Base-by-base conservation (phyloP, 2,888 invertebrate species). In the Norana najaformis region DNA sequence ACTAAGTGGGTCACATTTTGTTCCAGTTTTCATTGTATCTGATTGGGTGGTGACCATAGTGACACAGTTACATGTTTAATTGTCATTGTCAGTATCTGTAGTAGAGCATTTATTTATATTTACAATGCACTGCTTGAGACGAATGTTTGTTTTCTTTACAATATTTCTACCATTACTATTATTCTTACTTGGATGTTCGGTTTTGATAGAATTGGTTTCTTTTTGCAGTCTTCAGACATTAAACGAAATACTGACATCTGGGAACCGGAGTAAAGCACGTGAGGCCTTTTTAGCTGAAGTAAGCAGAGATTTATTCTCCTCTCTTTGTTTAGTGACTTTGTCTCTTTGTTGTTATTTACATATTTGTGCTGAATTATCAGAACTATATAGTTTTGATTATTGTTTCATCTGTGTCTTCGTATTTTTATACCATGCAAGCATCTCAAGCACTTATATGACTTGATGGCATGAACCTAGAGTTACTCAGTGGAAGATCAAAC, bases 211-310 rank as follows among this genome's bases (percentile, higher is more conserved):
- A 35, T 83, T 69, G 69, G n/a, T 91, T 91, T 92, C 88, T 89
- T 90, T 37, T 92, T 92, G 16, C 92, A 95, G 95, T 89, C 93
- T 98, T 90, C 97, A 97, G 94, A 96, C 96, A 90, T 96, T 97
- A 5, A 97, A 97, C 94, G 97, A 96, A 93, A 96, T 91, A 35
- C 91, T 94, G 35, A 93, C 92, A 41, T 92, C 92, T 88, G 94
- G 93, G 30, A 95, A 95, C 90, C 92, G 93, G 88, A 94, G 93
- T 16, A 93, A 92, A 89, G 93, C 95, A 6, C 93, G 94, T 92
- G 91, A 92, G 93, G 93, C 93, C 35, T 94, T 94, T 90, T 89
- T 69, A 69, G n/a, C 69, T n/a, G 69, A 69, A 69, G 69, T 69
- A 69, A 69, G 69, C 6, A n/a, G 69, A 30, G 69, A n/a, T 30